Percentiles rank a stretch among this genome's conserved stretches.
Conservation (phyloP, 2,113 vertebrate species). For the Tapirus terrestris region DNA sequence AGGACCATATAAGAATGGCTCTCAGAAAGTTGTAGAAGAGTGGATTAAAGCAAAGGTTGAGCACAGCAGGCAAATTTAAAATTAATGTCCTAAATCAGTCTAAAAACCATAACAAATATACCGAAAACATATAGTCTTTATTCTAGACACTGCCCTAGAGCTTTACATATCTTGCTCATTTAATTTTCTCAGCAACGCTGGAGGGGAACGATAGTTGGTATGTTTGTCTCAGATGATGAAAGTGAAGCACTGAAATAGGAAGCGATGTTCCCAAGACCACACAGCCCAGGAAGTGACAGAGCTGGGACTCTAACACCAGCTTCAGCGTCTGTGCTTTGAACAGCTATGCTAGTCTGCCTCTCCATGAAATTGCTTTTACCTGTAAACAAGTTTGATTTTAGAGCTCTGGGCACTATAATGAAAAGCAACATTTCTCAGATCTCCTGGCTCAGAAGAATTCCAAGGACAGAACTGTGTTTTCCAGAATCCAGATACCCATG, state of each 20-base stretch:
- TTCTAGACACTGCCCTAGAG: background rate
- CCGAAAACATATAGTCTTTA: background rate
- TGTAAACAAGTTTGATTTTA: slow-evolving; percentile 9
- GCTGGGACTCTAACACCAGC: background rate
- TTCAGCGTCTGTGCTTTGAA: background rate
- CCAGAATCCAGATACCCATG: background rate
- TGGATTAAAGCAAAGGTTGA: background rate
- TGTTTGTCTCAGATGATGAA: background rate
- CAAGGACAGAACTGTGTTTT: background rate
- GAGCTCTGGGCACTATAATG: background rate
- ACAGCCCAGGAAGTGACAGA: background rate
- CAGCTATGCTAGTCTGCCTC: background rate
- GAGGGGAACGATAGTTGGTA: background rate
- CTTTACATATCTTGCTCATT: background rate
- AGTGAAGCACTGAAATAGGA: background rate
- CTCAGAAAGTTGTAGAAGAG: background rate
- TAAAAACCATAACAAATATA: background rate
- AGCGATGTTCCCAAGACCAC: background rate
- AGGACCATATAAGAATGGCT: background rate
- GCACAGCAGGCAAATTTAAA: background rate
- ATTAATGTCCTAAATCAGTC: background rate
- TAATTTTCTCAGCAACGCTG: background rate
- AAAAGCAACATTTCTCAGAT: background rate
- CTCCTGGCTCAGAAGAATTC: background rate
- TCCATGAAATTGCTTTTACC: background rate